phyloP scores from a whole-genome alignment of 2,888 invertebrate species.

The Ectemnius cavifrons region DNA sequence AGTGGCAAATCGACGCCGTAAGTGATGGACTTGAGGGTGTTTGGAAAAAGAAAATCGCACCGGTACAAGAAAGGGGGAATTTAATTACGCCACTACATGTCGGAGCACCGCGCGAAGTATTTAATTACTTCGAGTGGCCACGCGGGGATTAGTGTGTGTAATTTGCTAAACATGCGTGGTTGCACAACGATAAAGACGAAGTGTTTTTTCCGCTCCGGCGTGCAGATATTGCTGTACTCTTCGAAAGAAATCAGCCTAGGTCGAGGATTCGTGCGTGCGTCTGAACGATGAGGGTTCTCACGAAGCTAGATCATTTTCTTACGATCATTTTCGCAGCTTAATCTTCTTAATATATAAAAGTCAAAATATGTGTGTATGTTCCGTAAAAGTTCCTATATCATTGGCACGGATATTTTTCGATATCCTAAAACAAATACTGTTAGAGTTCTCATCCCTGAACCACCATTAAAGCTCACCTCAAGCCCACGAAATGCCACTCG shows the following conservation, averaged over 20 bases:
- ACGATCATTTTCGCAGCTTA: no score
- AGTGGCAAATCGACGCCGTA: neutral
- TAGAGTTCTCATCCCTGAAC: no score
- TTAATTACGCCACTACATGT: neutral
- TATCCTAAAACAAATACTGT: no score
- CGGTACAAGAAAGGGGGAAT: neutral
- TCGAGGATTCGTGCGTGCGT: no score
- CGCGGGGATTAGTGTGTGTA: constrained; percentile 6
- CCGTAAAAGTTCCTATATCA: no score
- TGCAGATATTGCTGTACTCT: neutral
- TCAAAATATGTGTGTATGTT: no score
- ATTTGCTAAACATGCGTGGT: neutral
- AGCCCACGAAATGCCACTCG: no score
- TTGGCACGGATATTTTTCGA: no score
- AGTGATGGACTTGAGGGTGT: neutral
- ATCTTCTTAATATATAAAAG: no score
- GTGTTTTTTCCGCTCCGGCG: neutral
- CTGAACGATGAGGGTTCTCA: no score
- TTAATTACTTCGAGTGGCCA: constrained; percentile 4
- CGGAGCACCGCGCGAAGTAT: constrained; percentile 8
- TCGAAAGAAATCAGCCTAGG: neutral
- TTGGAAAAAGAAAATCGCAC: neutral
- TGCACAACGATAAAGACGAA: neutral
- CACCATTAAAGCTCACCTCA: no score
- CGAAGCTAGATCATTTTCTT: no score